Base-by-base conservation (phyloP, 2,888 invertebrate genomes). In the Tipula confusa region DNA sequence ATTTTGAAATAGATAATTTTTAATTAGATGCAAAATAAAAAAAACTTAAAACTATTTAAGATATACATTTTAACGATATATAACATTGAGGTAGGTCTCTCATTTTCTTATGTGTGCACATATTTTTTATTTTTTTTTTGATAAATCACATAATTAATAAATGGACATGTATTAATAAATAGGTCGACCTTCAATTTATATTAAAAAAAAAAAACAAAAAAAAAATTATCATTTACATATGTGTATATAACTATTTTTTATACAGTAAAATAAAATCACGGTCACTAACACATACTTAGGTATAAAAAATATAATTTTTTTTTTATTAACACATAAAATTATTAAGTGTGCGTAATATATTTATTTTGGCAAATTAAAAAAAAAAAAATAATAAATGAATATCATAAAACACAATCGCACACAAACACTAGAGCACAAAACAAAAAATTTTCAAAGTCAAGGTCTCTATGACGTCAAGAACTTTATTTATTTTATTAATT, bases 281-380 rank as follows among this genome's bases (percentile, higher is more conserved):
- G 80, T 80, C 80, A 80, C 80, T 80, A 80, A 80, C 80, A 80
- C 80, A 29, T 15, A 15, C 9, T 29, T 80, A 29, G 7, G 11
- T 79, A 80, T 29, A 80, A n/a, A 80, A 29, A 80, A 29, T 29
- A 15, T n/a, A 80, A 80, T 7, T 29, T 29, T n/a, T n/a, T n/a
- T n/a, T 29, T 80, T 80, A 80, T 80, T 31, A 29, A 3, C 80
- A 80, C 29, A n/a, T n/a, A 80, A 80, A 80, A 80, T 29, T 31
- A 80, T 29, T 29, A 64, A 64, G 29, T 80, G 29, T 80, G 80
- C 9, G n/a, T 43, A 43, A 43, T 15, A n/a, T 64, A 29, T 80
- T 80, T 18, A 80, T 80, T 80, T 80, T 80, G 80, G 80, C 80
- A 80, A 80, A 80, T 80, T 80, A 31, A 79, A 80, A 64, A 64